Conservation (phyloP, 1,140 invertebrate genomes). For the Cyclina sinensis region DNA sequence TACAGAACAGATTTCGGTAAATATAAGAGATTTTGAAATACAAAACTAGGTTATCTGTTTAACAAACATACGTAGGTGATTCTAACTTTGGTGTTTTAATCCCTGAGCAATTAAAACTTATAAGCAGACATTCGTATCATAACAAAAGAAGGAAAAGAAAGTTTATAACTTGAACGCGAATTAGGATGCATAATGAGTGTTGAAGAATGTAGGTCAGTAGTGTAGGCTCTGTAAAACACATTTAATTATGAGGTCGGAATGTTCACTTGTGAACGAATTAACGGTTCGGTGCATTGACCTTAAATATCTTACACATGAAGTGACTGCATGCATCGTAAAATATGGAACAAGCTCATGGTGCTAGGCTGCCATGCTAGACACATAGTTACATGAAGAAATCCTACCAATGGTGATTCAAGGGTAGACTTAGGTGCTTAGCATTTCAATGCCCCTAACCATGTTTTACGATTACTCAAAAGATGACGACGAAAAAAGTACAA, state of each 20-base stretch:
- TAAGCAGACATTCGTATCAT: no score
- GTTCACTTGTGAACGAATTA: constrained; percentile 26
- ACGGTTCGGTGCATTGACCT: constrained; percentile 33
- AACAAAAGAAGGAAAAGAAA: no score
- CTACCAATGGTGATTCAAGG: no score
- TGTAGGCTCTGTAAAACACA: not conserved
- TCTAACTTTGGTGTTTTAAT: not conserved
- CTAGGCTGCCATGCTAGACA: no score
- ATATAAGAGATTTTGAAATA: not conserved
- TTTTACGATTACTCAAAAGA: no score
- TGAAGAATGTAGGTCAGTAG: constrained; percentile 27
- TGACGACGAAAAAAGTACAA: no score
- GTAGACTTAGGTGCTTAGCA: no score
- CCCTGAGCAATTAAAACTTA: no score
- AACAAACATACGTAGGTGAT: not conserved
- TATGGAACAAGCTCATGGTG: not conserved
- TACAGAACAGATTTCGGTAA: not conserved
- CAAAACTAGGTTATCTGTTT: constrained; percentile 37
- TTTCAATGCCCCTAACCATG: no score
- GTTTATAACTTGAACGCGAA: no score
- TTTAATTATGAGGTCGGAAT: constrained; percentile 40
- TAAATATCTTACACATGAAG: not conserved
- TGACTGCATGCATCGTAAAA: not conserved
- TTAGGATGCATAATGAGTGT: no score
- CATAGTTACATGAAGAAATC: no score